Evolutionary conservation across 2,888 invertebrate genomes (phyloP).

Genomic region (Eurytoma californica): DNA sequence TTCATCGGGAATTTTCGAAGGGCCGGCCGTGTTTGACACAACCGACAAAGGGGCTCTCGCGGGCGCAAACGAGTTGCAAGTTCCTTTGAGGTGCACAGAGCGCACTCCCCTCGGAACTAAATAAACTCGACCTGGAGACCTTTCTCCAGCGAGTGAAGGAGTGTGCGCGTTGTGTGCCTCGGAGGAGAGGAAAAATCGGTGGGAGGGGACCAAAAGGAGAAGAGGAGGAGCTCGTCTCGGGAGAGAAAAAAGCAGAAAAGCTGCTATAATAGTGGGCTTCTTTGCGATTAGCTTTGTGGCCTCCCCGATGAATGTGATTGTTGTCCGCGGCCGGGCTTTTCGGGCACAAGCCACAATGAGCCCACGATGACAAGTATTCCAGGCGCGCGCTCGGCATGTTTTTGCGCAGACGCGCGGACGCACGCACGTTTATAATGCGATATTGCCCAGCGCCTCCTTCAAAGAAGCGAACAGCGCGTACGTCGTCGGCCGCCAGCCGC

Average conservation of each 20-base stretch:
- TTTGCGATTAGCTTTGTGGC: slow-evolving; percentile 75
- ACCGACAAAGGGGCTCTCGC: slow-evolving; percentile 43
- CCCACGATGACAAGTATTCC: slow-evolving; percentile 36
- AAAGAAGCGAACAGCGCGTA: neutral
- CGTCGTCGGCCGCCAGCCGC: too few species aligned
- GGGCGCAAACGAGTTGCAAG: slow-evolving; percentile 34
- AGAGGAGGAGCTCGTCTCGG: neutral
- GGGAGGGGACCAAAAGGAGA: slow-evolving; percentile 32
- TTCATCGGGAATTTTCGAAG: slow-evolving; percentile 54
- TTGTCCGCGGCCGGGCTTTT: slow-evolving; percentile 65
- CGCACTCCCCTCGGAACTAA: slow-evolving; percentile 27
- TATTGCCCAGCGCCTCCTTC: neutral
- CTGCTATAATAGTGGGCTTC: slow-evolving; percentile 73
- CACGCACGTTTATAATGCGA: slow-evolving; percentile 37
- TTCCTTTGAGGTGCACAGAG: slow-evolving; percentile 34
- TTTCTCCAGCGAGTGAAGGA: slow-evolving; percentile 1
- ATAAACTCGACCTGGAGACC: slow-evolving; percentile 32
- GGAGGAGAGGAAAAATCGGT: slow-evolving; percentile 47
- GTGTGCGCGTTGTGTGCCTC: slow-evolving; percentile 18
- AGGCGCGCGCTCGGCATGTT: slow-evolving; percentile 22
- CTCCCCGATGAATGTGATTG: slow-evolving; percentile 74
- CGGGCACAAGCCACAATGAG: slow-evolving; percentile 3
- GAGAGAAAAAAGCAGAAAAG: slow-evolving; percentile 52
- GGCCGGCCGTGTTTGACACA: slow-evolving; percentile 43
- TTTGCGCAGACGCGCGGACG: neutral